These are phyloP conservation scores for Pseudomyrmex sp. DNA, from an alignment of 1,140 invertebrate genomes.

Conservation along the genomic window DNA sequence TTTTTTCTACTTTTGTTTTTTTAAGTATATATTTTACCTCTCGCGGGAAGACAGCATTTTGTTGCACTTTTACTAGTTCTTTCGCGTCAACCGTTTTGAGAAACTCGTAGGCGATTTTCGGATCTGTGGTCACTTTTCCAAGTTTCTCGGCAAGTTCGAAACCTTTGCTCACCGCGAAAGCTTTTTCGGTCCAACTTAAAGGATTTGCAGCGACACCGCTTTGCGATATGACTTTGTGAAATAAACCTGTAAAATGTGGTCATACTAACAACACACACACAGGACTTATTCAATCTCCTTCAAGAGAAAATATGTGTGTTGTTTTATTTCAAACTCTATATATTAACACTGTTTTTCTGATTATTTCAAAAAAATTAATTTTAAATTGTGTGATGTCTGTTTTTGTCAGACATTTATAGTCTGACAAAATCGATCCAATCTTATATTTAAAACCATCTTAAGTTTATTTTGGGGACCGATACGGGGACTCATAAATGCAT, in stretches of 20 bases:
- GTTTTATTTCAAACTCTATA: too few relatives aligned
- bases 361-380: too few relatives aligned
- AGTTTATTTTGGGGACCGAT: too few relatives aligned
- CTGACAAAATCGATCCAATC: too few relatives aligned
- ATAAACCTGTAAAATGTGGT: constrained; percentile 81
- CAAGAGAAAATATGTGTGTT: too few relatives aligned
- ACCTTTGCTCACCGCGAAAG: constrained; percentile 62
- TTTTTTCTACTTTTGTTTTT: too few relatives aligned
- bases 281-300: background rate
- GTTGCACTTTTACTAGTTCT: constrained; percentile 48
- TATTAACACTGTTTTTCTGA: too few relatives aligned
- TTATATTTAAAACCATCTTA: too few relatives aligned
- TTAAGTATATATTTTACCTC: too few relatives aligned
- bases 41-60: background rate
- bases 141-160: constrained; percentile 81
- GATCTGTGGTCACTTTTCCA: constrained; percentile 82
- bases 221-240: constrained; percentile 87
- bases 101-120: constrained; percentile 81
- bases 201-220: constrained; percentile 85
- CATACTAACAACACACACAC: background rate
- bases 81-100: constrained; percentile 79
- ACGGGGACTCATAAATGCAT: too few relatives aligned
- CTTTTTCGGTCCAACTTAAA: constrained; percentile 70
- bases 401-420: too few relatives aligned
- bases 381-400: too few relatives aligned